Evolutionary conservation across 1,140 invertebrate genomes (phyloP), one percentile per base, ranked within the genome.

Genomic region (Bombus cullumanus): DNA sequence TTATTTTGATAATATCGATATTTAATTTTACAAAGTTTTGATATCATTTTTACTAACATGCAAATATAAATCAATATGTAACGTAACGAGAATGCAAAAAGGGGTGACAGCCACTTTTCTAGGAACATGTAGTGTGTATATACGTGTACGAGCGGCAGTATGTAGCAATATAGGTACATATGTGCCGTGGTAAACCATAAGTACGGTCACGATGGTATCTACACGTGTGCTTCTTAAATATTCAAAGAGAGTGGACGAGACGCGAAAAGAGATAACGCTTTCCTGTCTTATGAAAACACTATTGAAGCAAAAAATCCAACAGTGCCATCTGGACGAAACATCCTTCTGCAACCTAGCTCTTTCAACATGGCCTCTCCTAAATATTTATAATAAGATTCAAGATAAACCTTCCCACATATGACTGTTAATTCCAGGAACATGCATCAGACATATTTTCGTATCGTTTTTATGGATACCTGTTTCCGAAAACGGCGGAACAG

Each of bases 361-460:
- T 71, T 83, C 75, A 62, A 81, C 69, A n/a, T 37, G 41, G 37
- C n/a, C 37, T 75, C 78, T 66, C 28, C 83, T 80, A 89, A 89
- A 89, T 89, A 89, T 89, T 89, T 89, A 66, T 77, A 69, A 73
- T 72, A 80, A 86, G 69, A 83, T 77, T 77, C 18, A 59, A 89
- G 81, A 86, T 77, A 80, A 66, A 74, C 62, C 47, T 75, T 69
- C 31, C 66, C 62, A 25, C 71, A 25, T 28, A 73, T 53, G 22
- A 47, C 59, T 64, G 64, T 83, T 37, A 41, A 83, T 89, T 86
- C 57, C 68, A 34, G 31, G 31, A 64, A 37, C 12, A 15, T 2
- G 22, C 9, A 66, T 31, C 64, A 15, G n/a, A 3, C 28, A 34
- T 57, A 66, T 74, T 81, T 79, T 71, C 53, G 28, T 84, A 39